Percentiles rank a stretch among this genome's conserved stretches.
Evolutionary conservation across 1,140 invertebrate genomes (phyloP).

Genomic region (Myzus persicae): DNA sequence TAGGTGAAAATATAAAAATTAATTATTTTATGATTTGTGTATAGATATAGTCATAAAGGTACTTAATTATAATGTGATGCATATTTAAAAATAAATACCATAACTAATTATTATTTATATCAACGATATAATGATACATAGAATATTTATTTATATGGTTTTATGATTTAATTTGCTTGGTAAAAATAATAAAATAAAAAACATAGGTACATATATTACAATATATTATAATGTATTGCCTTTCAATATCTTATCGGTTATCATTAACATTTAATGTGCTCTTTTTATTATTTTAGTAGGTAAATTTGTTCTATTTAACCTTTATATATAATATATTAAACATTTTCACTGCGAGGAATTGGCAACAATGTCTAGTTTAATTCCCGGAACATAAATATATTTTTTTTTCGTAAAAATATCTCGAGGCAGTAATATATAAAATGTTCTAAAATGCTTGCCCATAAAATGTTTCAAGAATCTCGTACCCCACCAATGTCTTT

Average conservation of each 20-base stretch:
- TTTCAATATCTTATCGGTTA: background rate
- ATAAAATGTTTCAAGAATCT: background rate
- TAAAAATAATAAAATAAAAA: constrained; percentile 3
- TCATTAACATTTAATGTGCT: background rate
- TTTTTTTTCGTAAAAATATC: background rate
- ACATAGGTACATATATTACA: background rate
- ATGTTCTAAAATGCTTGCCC: background rate
- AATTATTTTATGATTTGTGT: no score
- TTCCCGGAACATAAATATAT: background rate
- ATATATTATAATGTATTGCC: no score
- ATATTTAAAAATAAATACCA: background rate
- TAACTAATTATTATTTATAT: constrained; percentile 3
- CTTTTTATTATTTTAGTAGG: background rate
- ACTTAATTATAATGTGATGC: background rate
- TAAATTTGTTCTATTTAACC: background rate
- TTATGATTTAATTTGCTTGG: background rate
- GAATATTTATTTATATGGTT: background rate
- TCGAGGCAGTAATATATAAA: background rate
- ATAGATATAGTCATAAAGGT: no score
- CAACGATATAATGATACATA: background rate
- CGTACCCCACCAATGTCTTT: background rate
- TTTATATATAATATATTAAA: background rate
- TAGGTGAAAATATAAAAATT: no score
- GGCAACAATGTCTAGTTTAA: constrained; percentile 32
- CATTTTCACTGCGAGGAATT: background rate